Conservation (phyloP, 2,113 vertebrate genomes). For the Burhinus oedicnemus region DNA sequence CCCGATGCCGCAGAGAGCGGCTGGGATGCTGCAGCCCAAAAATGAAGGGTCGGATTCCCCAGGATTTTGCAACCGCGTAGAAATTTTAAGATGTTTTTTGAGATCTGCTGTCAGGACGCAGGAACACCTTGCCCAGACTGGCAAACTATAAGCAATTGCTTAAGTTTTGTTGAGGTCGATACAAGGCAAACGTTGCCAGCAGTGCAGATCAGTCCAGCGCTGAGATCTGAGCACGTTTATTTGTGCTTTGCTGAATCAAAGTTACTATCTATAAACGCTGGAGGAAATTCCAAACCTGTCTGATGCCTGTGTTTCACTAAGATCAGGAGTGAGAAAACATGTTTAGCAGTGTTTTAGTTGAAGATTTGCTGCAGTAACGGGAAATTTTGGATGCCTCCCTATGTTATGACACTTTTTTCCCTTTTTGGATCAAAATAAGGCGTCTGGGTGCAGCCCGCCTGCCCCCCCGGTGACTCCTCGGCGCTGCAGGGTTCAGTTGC, state of each 20-base stretch:
- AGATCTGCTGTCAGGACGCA: background rate
- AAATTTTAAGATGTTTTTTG: background rate
- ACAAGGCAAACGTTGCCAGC: background rate
- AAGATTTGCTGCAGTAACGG: background rate
- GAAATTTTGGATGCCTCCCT: background rate
- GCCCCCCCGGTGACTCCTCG: background rate
- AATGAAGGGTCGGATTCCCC: background rate
- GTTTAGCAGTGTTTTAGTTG: background rate
- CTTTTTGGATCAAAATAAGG: background rate
- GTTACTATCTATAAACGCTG: background rate
- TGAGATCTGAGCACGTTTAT: background rate
- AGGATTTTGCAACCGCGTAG: background rate
- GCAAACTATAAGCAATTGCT: background rate
- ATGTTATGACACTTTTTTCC: background rate
- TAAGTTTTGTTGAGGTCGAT: background rate
- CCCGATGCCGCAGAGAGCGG: fast-evolving
- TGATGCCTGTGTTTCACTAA: background rate
- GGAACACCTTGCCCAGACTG: background rate
- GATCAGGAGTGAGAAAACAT: background rate
- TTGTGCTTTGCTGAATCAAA: background rate
- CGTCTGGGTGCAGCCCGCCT: background rate
- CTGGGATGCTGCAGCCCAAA: background rate
- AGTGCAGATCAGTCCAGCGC: background rate
- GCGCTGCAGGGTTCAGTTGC: background rate
- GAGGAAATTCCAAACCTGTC: background rate